phyloP scores from a whole-genome alignment of 1,140 invertebrate species.

The Apis florea region DNA sequence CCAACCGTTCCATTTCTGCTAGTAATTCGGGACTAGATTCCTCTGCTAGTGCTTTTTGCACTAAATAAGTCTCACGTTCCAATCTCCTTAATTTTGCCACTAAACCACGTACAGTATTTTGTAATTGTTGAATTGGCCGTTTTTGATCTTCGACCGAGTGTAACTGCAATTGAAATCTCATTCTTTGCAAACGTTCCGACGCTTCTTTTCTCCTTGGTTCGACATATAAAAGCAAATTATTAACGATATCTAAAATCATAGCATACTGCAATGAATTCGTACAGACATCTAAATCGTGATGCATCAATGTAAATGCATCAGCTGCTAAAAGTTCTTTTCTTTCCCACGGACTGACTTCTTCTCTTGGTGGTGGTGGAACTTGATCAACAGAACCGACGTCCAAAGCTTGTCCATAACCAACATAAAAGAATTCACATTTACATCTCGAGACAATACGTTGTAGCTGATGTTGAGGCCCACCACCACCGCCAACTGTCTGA shows the following conservation, averaged over 20 bases:
- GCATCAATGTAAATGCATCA: slow-evolving; percentile 98
- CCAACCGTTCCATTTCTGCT: slow-evolving; percentile 86
- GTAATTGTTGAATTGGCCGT: slow-evolving; percentile 94
- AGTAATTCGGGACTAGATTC: slow-evolving; percentile 82
- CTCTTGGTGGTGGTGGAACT: slow-evolving; percentile 85
- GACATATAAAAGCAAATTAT: slow-evolving; percentile 97
- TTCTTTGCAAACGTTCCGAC: slow-evolving; percentile 92
- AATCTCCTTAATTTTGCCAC: slow-evolving; percentile 90
- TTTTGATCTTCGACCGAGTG: slow-evolving; percentile 94
- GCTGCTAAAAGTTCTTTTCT: slow-evolving; percentile 90
- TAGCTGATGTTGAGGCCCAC: slow-evolving; percentile 84
- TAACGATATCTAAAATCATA: slow-evolving; percentile 98
- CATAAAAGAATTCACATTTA: slow-evolving; percentile 98
- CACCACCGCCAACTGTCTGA: slow-evolving; percentile 93
- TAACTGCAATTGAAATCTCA: slow-evolving; percentile 95
- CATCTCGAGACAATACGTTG: slow-evolving; percentile 98
- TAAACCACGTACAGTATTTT: slow-evolving; percentile 91
- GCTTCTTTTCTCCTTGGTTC: slow-evolving; percentile 97
- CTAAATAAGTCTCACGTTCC: slow-evolving; percentile 95
- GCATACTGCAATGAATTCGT: slow-evolving; percentile 98
- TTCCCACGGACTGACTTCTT: slow-evolving; percentile 88
- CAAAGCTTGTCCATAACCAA: slow-evolving; percentile 93
- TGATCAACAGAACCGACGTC: slow-evolving; percentile 85
- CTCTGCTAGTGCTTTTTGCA: slow-evolving; percentile 78
- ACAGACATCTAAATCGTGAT: slow-evolving; percentile 98